A percentile compares a stretch with the other conserved stretches of the same genome.
Evolutionary conservation across 2,113 vertebrate genomes (phyloP).

Genomic region (Thamnophis sirtalis): DNA sequence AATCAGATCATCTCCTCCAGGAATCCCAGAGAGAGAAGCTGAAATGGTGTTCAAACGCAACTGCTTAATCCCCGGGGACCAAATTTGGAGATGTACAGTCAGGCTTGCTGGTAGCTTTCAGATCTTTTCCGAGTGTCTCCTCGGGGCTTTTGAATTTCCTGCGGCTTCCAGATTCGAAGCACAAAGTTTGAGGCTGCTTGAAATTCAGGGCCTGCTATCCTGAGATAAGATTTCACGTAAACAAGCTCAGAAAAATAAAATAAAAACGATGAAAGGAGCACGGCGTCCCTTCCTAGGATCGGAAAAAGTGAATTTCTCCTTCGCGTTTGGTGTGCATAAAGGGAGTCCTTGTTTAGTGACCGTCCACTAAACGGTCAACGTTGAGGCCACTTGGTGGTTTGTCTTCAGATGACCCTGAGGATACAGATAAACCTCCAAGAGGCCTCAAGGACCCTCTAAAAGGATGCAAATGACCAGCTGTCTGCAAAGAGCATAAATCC

Average conservation of each 20-base stretch:
- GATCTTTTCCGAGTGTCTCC: background rate
- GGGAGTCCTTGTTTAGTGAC: too few relatives aligned
- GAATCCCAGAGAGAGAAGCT: background rate
- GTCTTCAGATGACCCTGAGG: too few relatives aligned
- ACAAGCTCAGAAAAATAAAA: background rate
- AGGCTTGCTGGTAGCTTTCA: background rate
- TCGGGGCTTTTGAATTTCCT: background rate
- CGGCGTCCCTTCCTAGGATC: fast-evolving
- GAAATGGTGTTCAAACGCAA: background rate
- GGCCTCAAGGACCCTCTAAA: too few relatives aligned
- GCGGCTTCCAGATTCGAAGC: background rate
- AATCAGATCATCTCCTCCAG: background rate
- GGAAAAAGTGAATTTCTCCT: slow-evolving; percentile 45
- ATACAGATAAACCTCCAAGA: too few relatives aligned
- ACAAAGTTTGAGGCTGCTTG: background rate
- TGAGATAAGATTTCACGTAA: background rate
- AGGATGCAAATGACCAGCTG: too few relatives aligned
- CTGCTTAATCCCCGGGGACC: background rate
- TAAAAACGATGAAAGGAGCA: background rate
- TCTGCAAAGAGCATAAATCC: too few relatives aligned
- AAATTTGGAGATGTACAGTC: background rate
- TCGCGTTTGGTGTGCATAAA: background rate
- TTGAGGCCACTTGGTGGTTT: too few relatives aligned
- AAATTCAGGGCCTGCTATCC: slow-evolving; percentile 6
- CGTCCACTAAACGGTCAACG: too few relatives aligned